Conservation (phyloP, 2,888 invertebrate species). For the Coenonympha glycerion region DNA sequence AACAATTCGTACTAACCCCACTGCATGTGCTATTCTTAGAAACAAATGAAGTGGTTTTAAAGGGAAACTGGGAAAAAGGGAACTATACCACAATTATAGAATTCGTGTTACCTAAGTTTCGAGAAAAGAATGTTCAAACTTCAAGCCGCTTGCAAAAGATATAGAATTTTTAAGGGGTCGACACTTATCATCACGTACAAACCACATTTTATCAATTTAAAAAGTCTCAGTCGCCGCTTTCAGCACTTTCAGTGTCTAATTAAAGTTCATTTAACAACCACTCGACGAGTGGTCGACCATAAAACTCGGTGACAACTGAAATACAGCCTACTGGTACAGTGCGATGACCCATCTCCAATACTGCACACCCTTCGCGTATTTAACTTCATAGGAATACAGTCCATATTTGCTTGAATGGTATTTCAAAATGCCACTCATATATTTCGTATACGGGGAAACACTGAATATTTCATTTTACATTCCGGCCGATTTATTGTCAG, state of each 20-base stretch:
- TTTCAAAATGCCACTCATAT: constrained; percentile 1
- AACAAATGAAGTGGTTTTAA: too few relatives aligned
- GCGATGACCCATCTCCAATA: constrained; percentile 14
- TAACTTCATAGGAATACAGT: neutral
- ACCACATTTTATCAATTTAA: neutral
- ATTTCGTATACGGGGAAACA: constrained; percentile 7
- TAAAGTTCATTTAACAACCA: constrained; percentile 1
- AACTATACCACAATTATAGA: too few relatives aligned
- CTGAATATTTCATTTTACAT: constrained; percentile 5
- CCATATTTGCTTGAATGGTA: neutral
- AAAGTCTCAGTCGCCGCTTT: neutral
- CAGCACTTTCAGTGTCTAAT: constrained; percentile 6
- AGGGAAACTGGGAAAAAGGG: too few relatives aligned
- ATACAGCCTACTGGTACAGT: constrained; percentile 18
- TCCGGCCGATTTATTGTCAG: constrained; percentile 4
- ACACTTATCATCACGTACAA: too few relatives aligned
- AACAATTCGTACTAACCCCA: too few relatives aligned
- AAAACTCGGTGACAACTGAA: constrained; percentile 20
- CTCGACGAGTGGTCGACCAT: constrained; percentile 13
- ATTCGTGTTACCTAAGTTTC: too few relatives aligned
- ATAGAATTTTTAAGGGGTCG: too few relatives aligned
- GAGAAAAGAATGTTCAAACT: too few relatives aligned
- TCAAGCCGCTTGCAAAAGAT: too few relatives aligned
- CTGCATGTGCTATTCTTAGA: too few relatives aligned
- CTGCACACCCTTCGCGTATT: neutral